These are phyloP conservation scores for Gnathonemus longibarbis DNA, from an alignment of 2,113 vertebrate genomes.

Conservation along the genomic window DNA sequence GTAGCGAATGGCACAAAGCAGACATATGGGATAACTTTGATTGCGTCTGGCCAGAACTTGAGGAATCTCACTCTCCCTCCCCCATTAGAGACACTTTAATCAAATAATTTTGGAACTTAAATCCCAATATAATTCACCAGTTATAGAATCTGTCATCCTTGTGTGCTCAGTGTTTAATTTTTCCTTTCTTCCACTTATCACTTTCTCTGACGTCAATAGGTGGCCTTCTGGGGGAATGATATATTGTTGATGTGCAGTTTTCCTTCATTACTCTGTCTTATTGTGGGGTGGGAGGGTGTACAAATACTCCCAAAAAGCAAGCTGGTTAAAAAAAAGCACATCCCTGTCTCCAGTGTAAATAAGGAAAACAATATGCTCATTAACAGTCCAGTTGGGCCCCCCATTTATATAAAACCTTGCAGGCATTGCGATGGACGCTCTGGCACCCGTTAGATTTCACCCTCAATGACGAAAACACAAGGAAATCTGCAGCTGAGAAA, in stretches of 20 bases:
- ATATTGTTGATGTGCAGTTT: not conserved
- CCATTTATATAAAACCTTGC: slow-evolving; percentile 8
- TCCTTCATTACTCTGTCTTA: slow-evolving; percentile 6
- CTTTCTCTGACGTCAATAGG: not conserved
- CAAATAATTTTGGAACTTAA: not conserved
- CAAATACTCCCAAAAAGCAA: not conserved
- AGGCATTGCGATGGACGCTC: not conserved
- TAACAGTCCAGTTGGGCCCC: not conserved
- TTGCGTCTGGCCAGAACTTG: not conserved
- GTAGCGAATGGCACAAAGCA: not conserved
- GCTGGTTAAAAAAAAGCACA: slow-evolving; percentile 1
- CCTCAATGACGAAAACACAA: not conserved
- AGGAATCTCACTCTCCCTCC: not conserved
- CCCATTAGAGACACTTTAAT: not conserved
- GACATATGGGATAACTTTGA: not conserved
- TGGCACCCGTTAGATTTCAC: not conserved
- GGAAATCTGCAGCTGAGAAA: not conserved
- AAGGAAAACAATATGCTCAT: not conserved
- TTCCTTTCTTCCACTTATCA: not conserved
- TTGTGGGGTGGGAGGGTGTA: not conserved
- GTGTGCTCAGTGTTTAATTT: not conserved
- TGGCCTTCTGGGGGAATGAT: not conserved
- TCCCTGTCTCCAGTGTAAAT: not conserved
- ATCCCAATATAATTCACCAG: not conserved
- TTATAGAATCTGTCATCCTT: not conserved